phyloP scores from a whole-genome alignment of 2,797 vertebrate species.

The Silurus aristotelis region DNA sequence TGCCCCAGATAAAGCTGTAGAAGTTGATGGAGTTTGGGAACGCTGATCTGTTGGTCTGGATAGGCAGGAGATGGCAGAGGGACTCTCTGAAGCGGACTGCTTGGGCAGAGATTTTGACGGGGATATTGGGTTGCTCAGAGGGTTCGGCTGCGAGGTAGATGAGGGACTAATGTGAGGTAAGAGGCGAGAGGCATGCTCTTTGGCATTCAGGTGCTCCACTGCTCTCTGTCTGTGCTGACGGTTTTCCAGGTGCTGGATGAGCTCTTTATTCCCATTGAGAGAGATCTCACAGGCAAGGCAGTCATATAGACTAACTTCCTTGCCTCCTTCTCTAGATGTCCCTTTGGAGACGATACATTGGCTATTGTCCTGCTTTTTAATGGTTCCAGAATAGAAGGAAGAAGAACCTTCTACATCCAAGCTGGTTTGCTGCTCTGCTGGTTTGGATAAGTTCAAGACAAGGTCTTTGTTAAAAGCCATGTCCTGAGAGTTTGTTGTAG shows the following conservation, averaged over 20 bases:
- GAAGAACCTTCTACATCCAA: constrained; percentile 70
- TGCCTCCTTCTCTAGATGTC: constrained; percentile 72
- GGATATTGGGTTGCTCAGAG: constrained; percentile 88
- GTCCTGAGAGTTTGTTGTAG: constrained; percentile 68
- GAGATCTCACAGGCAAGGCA: constrained; percentile 86
- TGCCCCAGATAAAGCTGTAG: constrained; percentile 73
- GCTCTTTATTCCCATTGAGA: constrained; percentile 83
- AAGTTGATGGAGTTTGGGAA: constrained; percentile 69
- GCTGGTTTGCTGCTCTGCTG: constrained; percentile 80
- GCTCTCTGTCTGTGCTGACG: constrained; percentile 89
- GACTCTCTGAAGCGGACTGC: constrained; percentile 36
- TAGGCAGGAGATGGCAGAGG: constrained; percentile 57
- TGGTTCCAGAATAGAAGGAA: constrained; percentile 36
- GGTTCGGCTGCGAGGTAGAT: constrained; percentile 98
- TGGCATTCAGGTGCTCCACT: constrained; percentile 96
- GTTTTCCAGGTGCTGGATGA: constrained; percentile 86
- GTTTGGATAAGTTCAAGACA: constrained; percentile 85
- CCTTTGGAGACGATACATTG: constrained; percentile 86
- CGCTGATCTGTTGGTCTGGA: constrained; percentile 63
- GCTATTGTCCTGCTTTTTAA: constrained; percentile 78
- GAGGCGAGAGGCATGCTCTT: constrained; percentile 99
- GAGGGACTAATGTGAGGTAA: constrained; percentile 98
- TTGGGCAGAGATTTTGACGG: constrained; percentile 56
- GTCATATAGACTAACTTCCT: constrained; percentile 75
- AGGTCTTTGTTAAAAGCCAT: constrained; percentile 80